Evolutionary conservation across 1,140 invertebrate genomes (phyloP), one percentile per base, ranked within the genome.

Genomic region (Callitettix versicolor): DNA sequence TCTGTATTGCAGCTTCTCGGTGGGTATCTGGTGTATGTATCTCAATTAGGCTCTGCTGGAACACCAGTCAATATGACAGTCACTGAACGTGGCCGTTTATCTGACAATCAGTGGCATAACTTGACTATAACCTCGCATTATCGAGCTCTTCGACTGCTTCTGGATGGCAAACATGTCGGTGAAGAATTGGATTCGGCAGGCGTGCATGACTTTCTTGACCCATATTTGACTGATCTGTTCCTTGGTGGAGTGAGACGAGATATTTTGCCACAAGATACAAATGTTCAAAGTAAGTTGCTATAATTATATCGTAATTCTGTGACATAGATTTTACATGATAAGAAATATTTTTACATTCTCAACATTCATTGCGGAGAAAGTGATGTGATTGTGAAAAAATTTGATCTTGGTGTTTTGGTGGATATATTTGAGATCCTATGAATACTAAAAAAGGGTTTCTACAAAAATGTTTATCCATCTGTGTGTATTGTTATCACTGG

Each of bases 161-260:
- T 93, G 1, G 86, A 93, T 66, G 78, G 73, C 18, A 64, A 68
- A n/a, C 70, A 77, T 53, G 75, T 84, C 1, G 89, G 88, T 0
- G 89, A 93, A 61, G 88, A 91, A 64, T 71, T 94, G 2, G 88
- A 93, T 64, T 75, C 82, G 1, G 81, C 80, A 12, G 84, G 86
- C 11, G 85, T 91, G 1, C 91, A 95, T 65, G 89, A 95, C 65
- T 93, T 94, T 67, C 72, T 94, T 7, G 91, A 94, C 70, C 89
- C 91, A 1, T 93, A 93, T 65, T 69, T 95, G 7, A 88, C 88
- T 0, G 74, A 79, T 3, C 64, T 95, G 1, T 82, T 80, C 0
- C 65, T 94, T 42, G 91, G 91, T 21, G 89, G 88, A 15, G 76
- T 79, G 0, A 74, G 76, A 59, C 62, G 66, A 26, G 73, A 75